Evolutionary conservation across 2,113 vertebrate genomes (phyloP).

Genomic region (Labeo rohita): DNA sequence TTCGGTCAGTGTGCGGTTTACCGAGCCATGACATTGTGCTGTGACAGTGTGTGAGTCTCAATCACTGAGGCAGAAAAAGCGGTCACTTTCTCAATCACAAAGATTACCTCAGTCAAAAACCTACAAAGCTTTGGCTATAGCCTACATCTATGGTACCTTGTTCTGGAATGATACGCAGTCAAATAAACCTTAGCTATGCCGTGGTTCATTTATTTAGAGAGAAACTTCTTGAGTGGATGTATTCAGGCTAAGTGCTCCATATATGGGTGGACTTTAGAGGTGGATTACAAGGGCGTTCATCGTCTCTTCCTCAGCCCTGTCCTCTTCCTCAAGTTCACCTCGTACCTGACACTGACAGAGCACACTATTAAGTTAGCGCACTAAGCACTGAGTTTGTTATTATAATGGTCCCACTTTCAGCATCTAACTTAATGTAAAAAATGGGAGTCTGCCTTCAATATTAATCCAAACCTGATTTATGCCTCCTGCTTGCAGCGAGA

Average conservation of each 20-base stretch:
- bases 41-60: conserved; percentile 48
- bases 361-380: conserved; percentile 58
- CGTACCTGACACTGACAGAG: conserved; percentile 54
- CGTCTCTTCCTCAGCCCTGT: neutral
- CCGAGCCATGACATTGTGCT: conserved; percentile 20
- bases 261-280: conserved; percentile 65
- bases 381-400: conserved; percentile 55
- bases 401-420: conserved; percentile 65
- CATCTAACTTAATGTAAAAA: conserved; percentile 74
- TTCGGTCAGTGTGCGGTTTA: conserved; percentile 47
- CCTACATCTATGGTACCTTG: neutral
- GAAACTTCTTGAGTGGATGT: conserved; percentile 57
- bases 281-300: conserved; percentile 43
- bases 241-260: conserved; percentile 66
- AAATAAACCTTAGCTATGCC: conserved; percentile 45
- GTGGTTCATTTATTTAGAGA: conserved; percentile 49
- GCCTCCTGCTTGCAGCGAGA: conserved; percentile 77
- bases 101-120: conserved; percentile 3
- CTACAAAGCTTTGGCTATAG: neutral
- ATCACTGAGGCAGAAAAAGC: conserved; percentile 10
- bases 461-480: conserved; percentile 83
- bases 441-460: conserved; percentile 76
- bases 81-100: conserved; percentile 38
- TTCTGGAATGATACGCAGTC: conserved; percentile 6
- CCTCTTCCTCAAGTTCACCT: conserved; percentile 30